These are phyloP conservation scores for Micromesistius poutassou DNA, from an alignment of 2,797 vertebrate genomes.

Conservation along the genomic window DNA sequence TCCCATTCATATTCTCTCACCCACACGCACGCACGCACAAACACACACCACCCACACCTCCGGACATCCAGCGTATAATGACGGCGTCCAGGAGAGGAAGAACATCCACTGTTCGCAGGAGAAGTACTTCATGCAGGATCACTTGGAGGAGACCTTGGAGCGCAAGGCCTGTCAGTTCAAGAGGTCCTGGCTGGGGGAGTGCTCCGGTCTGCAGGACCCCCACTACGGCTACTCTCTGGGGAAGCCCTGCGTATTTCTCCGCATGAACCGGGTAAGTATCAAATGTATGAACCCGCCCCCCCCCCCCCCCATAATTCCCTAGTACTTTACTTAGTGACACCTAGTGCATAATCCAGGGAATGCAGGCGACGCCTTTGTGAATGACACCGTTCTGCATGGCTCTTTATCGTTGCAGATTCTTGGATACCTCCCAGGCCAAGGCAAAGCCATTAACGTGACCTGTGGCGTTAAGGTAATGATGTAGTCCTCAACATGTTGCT, in stretches of 20 bases:
- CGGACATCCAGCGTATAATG: conserved; percentile 82
- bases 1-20: conserved; percentile 12
- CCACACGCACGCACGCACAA: conserved; percentile 31
- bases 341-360: neutral
- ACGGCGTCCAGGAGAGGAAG: conserved; percentile 85
- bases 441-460: conserved; percentile 84
- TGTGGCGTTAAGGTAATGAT: conserved; percentile 85
- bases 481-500: neutral
- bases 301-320: neutral
- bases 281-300: neutral
- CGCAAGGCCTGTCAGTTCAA: conserved; percentile 94
- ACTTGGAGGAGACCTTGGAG: conserved; percentile 78
- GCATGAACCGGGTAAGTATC: conserved; percentile 91
- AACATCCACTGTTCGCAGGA: conserved; percentile 82
- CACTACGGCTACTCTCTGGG: conserved; percentile 88
- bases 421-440: conserved; percentile 89
- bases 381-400: neutral
- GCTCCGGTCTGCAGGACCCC: conserved; percentile 85
- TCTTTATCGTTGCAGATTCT: conserved; percentile 80
- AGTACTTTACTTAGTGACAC: neutral
- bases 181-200: conserved; percentile 86
- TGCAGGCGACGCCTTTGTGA: neutral
- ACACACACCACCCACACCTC: conserved; percentile 10
- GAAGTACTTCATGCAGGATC: conserved; percentile 88
- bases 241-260: conserved; percentile 89